phyloP scores from a whole-genome alignment of 2,888 invertebrate species.

The Reticulitermes lucifugus region DNA sequence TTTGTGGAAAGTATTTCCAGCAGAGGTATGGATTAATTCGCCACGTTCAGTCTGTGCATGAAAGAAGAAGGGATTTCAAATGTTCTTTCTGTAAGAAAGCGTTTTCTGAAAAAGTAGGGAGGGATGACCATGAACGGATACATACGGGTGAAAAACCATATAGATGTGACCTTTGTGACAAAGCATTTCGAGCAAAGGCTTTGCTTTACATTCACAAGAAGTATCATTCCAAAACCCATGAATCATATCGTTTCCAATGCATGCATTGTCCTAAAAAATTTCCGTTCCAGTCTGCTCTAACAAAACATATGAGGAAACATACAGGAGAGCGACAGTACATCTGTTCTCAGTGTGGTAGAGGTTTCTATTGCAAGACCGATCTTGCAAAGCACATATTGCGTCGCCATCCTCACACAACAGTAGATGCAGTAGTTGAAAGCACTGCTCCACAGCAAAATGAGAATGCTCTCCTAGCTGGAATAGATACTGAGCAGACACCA shows the following conservation, averaged over 20 bases:
- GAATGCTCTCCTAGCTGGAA: background rate
- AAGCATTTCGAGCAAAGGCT: background rate
- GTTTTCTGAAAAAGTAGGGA: background rate
- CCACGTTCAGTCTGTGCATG: background rate
- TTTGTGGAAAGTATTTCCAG: background rate
- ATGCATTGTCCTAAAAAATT: background rate
- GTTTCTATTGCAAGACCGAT: background rate
- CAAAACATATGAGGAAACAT: background rate
- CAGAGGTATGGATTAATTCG: background rate
- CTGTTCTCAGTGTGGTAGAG: background rate
- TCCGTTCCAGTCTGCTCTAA: background rate
- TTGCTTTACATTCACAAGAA: constrained; percentile 13
- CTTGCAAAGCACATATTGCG: background rate
- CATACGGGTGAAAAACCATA: constrained; percentile 10
- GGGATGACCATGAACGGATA: background rate
- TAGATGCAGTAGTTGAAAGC: background rate
- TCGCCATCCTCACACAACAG: background rate
- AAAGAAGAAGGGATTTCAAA: background rate
- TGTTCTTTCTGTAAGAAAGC: background rate
- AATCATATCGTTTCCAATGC: background rate
- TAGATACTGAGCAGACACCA: too few relatives aligned
- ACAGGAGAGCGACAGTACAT: background rate
- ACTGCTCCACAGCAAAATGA: background rate
- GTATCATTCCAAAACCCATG: background rate
- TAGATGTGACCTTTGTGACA: constrained; percentile 10